phyloP scores from a whole-genome alignment of 1,140 invertebrate species.

The Hyles euphorbiae region DNA sequence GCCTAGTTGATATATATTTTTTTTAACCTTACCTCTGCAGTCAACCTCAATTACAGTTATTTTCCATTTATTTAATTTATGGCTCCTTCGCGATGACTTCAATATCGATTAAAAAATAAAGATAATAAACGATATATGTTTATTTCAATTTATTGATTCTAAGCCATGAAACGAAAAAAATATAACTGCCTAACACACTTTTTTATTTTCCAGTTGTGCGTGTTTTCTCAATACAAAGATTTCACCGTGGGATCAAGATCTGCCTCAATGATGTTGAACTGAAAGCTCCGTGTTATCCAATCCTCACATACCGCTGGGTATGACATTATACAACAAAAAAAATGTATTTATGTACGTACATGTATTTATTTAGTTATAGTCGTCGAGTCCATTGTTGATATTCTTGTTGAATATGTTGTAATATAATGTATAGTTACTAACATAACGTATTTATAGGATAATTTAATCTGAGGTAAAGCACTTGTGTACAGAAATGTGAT shows the following conservation, averaged over 20 bases:
- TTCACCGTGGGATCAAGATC: conserved; percentile 82
- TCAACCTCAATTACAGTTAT: no score
- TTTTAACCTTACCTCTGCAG: no score
- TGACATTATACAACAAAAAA: conserved; percentile 16
- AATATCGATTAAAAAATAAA: no score
- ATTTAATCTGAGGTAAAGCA: conserved; percentile 8
- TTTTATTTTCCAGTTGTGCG: conserved; percentile 85
- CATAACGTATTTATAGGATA: conserved; percentile 22
- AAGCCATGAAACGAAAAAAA: no score
- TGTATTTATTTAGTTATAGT: conserved; percentile 53
- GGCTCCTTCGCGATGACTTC: no score
- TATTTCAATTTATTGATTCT: no score
- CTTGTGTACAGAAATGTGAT: conserved; percentile 4
- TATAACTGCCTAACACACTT: conserved; percentile 5
- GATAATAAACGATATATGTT: no score
- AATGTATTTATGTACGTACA: conserved; percentile 23
- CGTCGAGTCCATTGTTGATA: conserved; percentile 72
- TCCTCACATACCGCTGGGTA: conserved; percentile 15
- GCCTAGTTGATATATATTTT: no score
- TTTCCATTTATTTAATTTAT: no score
- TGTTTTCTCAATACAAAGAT: conserved; percentile 94
- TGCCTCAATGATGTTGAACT: conserved; percentile 66
- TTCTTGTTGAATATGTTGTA: conserved; percentile 73
- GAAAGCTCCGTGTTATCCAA: conserved; percentile 28
- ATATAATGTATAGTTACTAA: conserved; percentile 50